phyloP scores from a whole-genome alignment of 2,888 invertebrate genomes.

The Ceriagrion tenellum region DNA sequence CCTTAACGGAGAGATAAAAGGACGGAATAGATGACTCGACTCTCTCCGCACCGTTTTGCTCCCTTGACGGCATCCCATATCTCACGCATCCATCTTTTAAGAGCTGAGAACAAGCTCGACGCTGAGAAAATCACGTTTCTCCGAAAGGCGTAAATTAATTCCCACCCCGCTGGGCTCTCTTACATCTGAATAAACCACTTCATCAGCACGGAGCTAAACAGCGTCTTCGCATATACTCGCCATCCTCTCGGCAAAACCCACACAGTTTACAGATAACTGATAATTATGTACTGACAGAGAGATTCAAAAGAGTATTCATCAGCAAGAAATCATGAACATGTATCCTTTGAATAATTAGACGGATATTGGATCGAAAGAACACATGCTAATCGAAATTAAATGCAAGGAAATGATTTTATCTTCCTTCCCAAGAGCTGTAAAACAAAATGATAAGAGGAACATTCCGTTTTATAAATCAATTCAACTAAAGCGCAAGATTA shows the following conservation, averaged over 20 bases:
- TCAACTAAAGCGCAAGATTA: too few species aligned
- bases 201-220: background rate
- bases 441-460: too few species aligned
- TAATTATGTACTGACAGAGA: background rate
- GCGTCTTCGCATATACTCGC: background rate
- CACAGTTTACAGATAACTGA: background rate
- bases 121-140: slow-evolving; percentile 12
- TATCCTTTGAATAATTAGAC: too few species aligned
- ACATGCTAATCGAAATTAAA: too few species aligned
- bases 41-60: background rate
- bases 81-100: slow-evolving; percentile 15
- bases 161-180: background rate
- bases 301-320: background rate
- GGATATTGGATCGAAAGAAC: too few species aligned
- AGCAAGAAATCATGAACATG: background rate
- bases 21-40: background rate
- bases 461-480: too few species aligned
- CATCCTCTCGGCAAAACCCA: background rate
- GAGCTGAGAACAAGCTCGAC: slow-evolving; percentile 13
- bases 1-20: background rate
- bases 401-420: too few species aligned
- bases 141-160: slow-evolving; percentile 16
- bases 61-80: slow-evolving; percentile 14
- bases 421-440: too few species aligned
- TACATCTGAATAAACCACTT: background rate